Percentiles rank a stretch among this genome's conserved stretches.
These are phyloP conservation scores for Plebejus argus DNA, from an alignment of 2,888 invertebrate species.

Conservation along the genomic window DNA sequence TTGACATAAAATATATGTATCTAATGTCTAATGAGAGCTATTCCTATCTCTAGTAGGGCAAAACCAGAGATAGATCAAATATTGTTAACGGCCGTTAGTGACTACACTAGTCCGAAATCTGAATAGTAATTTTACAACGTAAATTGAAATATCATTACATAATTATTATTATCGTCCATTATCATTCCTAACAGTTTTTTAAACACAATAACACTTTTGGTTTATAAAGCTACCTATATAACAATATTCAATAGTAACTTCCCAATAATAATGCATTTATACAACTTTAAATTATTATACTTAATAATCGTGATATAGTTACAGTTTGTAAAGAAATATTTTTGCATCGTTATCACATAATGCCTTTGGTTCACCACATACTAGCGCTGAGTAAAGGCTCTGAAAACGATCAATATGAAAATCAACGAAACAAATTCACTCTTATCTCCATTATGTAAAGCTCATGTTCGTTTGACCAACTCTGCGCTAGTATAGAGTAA, in stretches of 20 bases:
- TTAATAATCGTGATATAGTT: constrained; percentile 49
- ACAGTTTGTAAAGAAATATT: constrained; percentile 58
- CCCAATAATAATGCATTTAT: constrained; percentile 61
- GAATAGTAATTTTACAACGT: not conserved
- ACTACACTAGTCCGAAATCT: not conserved
- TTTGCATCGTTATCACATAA: constrained; percentile 64
- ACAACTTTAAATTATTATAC: constrained; percentile 47
- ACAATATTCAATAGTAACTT: constrained; percentile 69
- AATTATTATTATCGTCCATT: not conserved
- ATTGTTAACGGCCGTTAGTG: too few relatives aligned
- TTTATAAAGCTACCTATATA: constrained; percentile 78
- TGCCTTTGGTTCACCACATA: constrained; percentile 46
- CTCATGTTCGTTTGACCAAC: not conserved
- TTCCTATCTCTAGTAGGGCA: too few relatives aligned
- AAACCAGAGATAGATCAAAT: too few relatives aligned
- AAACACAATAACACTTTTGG: constrained; percentile 79
- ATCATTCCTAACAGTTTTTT: constrained; percentile 45
- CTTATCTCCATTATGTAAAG: not conserved
- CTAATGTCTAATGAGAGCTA: too few relatives aligned
- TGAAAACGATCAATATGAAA: not conserved
- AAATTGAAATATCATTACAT: not conserved
- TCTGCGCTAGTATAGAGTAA: not conserved
- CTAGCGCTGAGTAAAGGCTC: not conserved
- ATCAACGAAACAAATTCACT: not conserved
- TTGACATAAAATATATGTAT: too few relatives aligned